Percentiles rank a stretch among this genome's conserved stretches.
Evolutionary conservation across 2,797 vertebrate species (phyloP).

Genomic region (Nannoperca obscura): DNA sequence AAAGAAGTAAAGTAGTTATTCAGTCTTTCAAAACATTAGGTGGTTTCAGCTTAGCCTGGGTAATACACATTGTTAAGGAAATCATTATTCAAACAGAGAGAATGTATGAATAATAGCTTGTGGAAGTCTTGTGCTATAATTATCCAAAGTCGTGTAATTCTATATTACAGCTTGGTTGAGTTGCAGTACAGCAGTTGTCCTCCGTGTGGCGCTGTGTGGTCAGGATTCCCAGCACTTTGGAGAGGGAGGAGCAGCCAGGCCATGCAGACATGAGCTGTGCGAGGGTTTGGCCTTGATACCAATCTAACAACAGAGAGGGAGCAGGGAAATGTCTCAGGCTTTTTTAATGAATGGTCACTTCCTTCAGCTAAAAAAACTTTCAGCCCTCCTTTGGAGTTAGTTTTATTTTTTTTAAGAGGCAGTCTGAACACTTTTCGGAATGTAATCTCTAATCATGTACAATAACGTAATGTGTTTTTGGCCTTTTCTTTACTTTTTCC

Average conservation of each 20-base stretch:
- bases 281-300: constrained; percentile 77
- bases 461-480: neutral
- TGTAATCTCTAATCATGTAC: neutral
- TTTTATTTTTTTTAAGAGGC: constrained; percentile 35
- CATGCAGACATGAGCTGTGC: constrained; percentile 57
- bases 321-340: constrained; percentile 65
- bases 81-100: neutral
- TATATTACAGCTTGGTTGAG: neutral
- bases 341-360: constrained; percentile 82
- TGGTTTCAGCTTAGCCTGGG: neutral
- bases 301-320: constrained; percentile 77
- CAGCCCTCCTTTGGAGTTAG: constrained; percentile 49
- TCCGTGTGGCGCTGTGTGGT: constrained; percentile 84
- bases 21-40: neutral
- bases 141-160: neutral
- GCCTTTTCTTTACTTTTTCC: neutral
- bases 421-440: constrained; percentile 18
- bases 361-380: constrained; percentile 73
- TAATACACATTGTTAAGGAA: neutral
- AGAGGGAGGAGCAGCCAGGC: constrained; percentile 49
- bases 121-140: neutral
- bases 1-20: neutral
- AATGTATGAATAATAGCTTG: neutral
- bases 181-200: constrained; percentile 59
- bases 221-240: constrained; percentile 66